Base-by-base conservation (phyloP, 1,140 invertebrate genomes). In the Drosophila arawakana region DNA sequence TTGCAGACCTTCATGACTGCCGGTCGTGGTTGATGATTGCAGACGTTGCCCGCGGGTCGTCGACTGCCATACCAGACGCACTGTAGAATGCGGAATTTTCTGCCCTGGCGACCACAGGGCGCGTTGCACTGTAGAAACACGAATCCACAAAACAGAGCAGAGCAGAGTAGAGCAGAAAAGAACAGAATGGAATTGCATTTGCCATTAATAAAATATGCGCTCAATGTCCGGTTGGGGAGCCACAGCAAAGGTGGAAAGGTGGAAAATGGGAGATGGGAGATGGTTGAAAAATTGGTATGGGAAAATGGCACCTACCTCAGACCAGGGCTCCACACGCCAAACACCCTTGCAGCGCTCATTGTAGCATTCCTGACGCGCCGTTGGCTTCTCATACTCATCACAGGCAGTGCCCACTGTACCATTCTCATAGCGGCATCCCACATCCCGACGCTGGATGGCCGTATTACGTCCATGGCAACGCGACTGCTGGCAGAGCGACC, bases 31-130 rank as follows among this genome's bases (percentile, higher is more conserved):
- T 96, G 93, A 76, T 96, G 94, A 68, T 95, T 94, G 92, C 97
- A 98, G 15, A 96, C 96, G 79, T 96, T 96, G 11, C 96, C 97
- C 7, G 97, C 97, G 25, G 96, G 95, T 80, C 96, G 95, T 81
- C 96, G 95, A 13, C 95, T 96, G 43, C 96, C 96, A 80, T 95
- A 96, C 97, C 97, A 98, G 55, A 97, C 97, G 92, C 97, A 98
- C 81, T 97, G 96, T 41, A 98, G 93, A 77, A 96, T 96, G 77
- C 97, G 94, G 83, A 97, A 97, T 92, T 97, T 96, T 49, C 96
- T 95, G 2, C 97, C 97, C 39, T 94, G 92, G 0, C 86, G 79
- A 21, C 94, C 94, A 90, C 97, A 98, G 4, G 94, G 92, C 49
- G 96, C 96, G 75, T 95, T 94, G 91, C 97, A 98, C 97, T 98